These are phyloP conservation scores for Sesamia inferens DNA, from an alignment of 2,888 invertebrate genomes.

Conservation along the genomic window DNA sequence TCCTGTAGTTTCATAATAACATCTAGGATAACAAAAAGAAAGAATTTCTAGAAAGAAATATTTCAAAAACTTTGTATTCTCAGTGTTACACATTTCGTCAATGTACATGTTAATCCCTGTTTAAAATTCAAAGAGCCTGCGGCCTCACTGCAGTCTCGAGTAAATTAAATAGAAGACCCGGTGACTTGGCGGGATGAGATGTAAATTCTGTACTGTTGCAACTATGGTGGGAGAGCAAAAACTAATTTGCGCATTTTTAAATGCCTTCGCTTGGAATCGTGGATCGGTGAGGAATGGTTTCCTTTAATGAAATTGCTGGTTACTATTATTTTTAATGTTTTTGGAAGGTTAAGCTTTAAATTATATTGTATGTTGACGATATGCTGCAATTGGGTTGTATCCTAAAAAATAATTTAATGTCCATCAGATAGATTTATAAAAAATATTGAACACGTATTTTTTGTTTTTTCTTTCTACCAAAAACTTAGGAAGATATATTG, in stretches of 20 bases:
- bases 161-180: constrained; percentile 75
- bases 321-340: constrained; percentile 29
- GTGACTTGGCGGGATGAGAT: constrained; percentile 70
- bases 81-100: constrained; percentile 67
- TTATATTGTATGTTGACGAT: constrained; percentile 16
- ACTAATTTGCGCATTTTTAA: constrained; percentile 61
- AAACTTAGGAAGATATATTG: no score
- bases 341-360: constrained; percentile 14
- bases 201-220: constrained; percentile 73
- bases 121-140: constrained; percentile 78
- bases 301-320: constrained; percentile 43
- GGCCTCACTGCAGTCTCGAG: constrained; percentile 68
- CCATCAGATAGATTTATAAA: no score
- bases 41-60: constrained; percentile 49
- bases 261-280: constrained; percentile 52
- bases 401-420: no score
- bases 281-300: constrained; percentile 40
- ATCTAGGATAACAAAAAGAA: constrained; percentile 21
- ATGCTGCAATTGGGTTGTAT: no score
- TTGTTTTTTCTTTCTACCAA: no score
- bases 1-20: constrained; percentile 17
- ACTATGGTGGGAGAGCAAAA: constrained; percentile 61
- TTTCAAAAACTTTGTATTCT: constrained; percentile 58
- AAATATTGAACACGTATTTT: no score
- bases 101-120: constrained; percentile 72